phyloP scores from a whole-genome alignment of 2,113 vertebrate genomes.

The Tiliqua scincoides region DNA sequence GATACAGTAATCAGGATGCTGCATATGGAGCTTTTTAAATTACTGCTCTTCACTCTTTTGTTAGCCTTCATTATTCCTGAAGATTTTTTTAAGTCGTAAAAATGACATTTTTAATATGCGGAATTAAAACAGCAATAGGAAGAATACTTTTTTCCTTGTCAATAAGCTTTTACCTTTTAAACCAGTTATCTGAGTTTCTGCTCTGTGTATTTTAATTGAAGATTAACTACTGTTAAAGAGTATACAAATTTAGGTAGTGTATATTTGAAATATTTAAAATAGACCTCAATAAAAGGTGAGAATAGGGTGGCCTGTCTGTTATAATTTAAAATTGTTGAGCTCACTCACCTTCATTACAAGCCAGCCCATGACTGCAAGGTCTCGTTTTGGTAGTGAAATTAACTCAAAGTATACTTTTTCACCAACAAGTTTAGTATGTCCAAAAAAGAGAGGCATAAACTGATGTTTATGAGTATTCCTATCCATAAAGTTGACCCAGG shows the following conservation, averaged over 20 bases:
- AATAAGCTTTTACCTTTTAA: slow-evolving; percentile 81
- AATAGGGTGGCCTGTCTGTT: slow-evolving; percentile 59
- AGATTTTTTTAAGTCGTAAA: slow-evolving; percentile 75
- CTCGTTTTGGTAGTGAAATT: slow-evolving; percentile 9
- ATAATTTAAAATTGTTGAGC: slow-evolving; percentile 66
- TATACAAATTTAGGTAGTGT: slow-evolving; percentile 73
- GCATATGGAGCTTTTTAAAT: slow-evolving; percentile 76
- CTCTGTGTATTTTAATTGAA: slow-evolving; percentile 85
- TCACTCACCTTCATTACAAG: slow-evolving; percentile 60
- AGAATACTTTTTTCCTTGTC: slow-evolving; percentile 73
- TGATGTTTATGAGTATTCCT: slow-evolving; percentile 1
- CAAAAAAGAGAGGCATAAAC: background rate
- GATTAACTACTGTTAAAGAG: slow-evolving; percentile 82
- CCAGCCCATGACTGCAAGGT: slow-evolving; percentile 24
- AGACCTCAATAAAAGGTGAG: slow-evolving; percentile 57
- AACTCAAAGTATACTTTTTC: slow-evolving; percentile 20
- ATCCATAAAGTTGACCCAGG: background rate
- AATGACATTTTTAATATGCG: slow-evolving; percentile 84
- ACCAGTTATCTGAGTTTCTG: slow-evolving; percentile 82
- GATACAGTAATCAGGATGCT: slow-evolving; percentile 77
- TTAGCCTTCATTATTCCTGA: slow-evolving; percentile 78
- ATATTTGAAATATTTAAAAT: slow-evolving; percentile 67
- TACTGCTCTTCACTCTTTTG: slow-evolving; percentile 75
- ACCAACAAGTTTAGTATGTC: background rate
- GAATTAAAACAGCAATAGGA: slow-evolving; percentile 74